Evolutionary conservation across 2,888 invertebrate species (phyloP), one percentile per base, ranked within the genome.

Genomic region (Pseudoips prasinana): DNA sequence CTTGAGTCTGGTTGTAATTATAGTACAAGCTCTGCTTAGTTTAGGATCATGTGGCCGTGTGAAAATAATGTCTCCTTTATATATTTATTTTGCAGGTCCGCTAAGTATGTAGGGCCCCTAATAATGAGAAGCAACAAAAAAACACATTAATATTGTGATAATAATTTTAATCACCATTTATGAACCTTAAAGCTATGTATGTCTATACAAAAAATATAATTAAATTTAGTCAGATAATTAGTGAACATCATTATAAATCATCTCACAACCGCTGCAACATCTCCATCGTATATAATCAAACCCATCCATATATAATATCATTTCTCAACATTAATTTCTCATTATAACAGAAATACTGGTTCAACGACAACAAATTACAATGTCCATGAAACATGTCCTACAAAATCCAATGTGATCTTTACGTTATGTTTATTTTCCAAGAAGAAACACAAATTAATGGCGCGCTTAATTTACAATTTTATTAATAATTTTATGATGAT

Each of bases 211-310:
- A 82, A 86, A 84, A 86, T 86, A 85, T 85, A 85, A 85, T 85
- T 87, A 85, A 68, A 75, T 76, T 79, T 85, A 83, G 73, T 85
- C 75, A 80, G 83, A 86, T 84, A 83, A 82, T 82, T 86, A 86
- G 81, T 85, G 82, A 87, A 86, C 85, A 83, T 85, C 70, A 74
- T 75, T 76, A 86, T 86, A 86, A 79, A 87, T 84, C 86, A 82
- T 86, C 85, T 88, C 88, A 88, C 88, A 88, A 88, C 88, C 87
- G 71, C 86, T 76, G 83, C 87, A 88, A 88, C 87, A 81, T 74
- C 63, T 69, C 67, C 73, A 48, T 68, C 71, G 77, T 77, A 79
- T 68, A 78, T 20, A 71, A 72, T 72, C 78, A 68, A 78, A 77
- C 71, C 74, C 69, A 69, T 71, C 58, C 73, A 80, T 75, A 78